Conservation (phyloP, 2,888 invertebrate species). For the Pegoplata infirma region DNA sequence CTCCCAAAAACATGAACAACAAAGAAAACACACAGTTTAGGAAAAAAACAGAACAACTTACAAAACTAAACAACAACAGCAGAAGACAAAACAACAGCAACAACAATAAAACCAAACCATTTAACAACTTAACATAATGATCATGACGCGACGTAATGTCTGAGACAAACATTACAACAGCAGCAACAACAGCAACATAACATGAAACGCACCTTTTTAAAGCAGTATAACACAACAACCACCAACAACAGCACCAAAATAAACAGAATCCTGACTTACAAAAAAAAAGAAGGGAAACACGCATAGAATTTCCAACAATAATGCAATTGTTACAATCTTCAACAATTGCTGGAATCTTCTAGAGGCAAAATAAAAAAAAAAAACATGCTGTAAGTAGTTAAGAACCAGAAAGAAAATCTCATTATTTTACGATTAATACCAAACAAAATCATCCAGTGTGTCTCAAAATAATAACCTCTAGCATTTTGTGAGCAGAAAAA, state of each 20-base stretch:
- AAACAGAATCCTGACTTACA: slow-evolving; percentile 46
- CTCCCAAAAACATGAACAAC: not conserved
- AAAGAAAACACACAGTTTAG: not conserved
- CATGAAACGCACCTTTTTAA: slow-evolving; percentile 42
- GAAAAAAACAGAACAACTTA: slow-evolving; percentile 12
- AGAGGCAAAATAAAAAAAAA: too few relatives aligned
- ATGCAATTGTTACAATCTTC: too few relatives aligned
- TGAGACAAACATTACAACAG: slow-evolving; percentile 60
- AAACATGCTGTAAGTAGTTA: not conserved
- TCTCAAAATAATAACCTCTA: not conserved
- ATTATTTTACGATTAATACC: slow-evolving; percentile 53
- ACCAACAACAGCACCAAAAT: not conserved
- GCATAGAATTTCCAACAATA: slow-evolving; percentile 22
- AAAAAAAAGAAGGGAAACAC: slow-evolving; percentile 26
- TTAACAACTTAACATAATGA: slow-evolving; percentile 60
- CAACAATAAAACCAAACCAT: slow-evolving; percentile 28
- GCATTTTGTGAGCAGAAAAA: not conserved
- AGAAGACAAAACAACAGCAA: not conserved
- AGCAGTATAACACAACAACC: not conserved
- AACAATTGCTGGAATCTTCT: too few relatives aligned
- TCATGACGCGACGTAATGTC: slow-evolving; percentile 67
- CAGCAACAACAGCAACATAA: slow-evolving; percentile 32
- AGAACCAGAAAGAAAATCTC: slow-evolving; percentile 30
- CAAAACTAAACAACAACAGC: slow-evolving; percentile 16
- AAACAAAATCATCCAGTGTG: not conserved